Percentiles rank a stretch among this genome's conserved stretches.
These are phyloP conservation scores for Oligia strigilis DNA, from an alignment of 2,888 invertebrate genomes.

Conservation along the genomic window DNA sequence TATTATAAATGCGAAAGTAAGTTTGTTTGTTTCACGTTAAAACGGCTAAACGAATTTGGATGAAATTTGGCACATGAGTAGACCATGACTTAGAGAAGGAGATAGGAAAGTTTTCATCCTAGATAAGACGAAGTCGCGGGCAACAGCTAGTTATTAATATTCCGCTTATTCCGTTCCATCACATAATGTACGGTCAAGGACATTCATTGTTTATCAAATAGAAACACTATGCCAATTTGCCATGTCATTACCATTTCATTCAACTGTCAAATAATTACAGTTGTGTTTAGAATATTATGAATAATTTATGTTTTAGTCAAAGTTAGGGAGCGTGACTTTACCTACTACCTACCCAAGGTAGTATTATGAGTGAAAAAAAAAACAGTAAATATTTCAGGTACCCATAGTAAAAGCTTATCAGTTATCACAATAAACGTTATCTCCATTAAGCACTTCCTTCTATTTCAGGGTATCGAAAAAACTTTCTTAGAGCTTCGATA, in stretches of 20 bases:
- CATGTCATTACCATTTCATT: not conserved
- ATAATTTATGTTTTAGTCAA: not conserved
- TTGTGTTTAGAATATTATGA: not conserved
- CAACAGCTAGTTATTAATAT: not conserved
- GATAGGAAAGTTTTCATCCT: too few species aligned
- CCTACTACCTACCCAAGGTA: not conserved
- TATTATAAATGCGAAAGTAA: too few species aligned
- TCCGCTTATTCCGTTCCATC: not conserved
- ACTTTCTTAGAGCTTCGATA: constrained; percentile 10
- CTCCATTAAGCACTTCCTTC: not conserved
- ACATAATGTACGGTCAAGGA: not conserved
- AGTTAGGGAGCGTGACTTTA: not conserved
- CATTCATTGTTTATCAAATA: not conserved
- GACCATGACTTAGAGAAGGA: too few species aligned
- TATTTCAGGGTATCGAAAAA: constrained; percentile 40
- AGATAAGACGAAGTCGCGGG: too few species aligned
- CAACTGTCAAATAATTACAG: not conserved
- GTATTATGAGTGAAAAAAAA: not conserved
- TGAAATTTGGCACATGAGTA: too few species aligned
- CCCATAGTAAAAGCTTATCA: not conserved
- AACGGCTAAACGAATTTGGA: too few species aligned
- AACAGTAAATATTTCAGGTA: not conserved
- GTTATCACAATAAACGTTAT: not conserved
- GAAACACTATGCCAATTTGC: not conserved
- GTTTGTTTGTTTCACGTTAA: too few species aligned